phyloP scores from a whole-genome alignment of 2,888 invertebrate species.

The Eurytoma californica region DNA sequence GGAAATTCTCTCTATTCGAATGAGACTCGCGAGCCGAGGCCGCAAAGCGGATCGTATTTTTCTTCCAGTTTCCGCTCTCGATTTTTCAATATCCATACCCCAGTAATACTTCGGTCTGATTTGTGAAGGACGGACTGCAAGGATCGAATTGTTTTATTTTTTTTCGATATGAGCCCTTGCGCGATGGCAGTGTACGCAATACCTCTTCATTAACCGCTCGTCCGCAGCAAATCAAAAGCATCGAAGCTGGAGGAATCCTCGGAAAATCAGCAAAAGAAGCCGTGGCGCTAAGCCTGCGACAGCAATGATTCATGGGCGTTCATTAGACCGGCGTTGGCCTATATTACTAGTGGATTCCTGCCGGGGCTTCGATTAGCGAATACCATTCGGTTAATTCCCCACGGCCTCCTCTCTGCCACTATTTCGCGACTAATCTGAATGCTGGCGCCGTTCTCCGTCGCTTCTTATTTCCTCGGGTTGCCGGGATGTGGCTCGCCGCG shows the following conservation, averaged over 20 bases:
- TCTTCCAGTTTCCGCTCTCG: too few species aligned
- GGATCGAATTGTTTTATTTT: too few species aligned
- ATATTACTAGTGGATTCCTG: slow-evolving; percentile 25
- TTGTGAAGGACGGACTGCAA: too few species aligned
- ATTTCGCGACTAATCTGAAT: slow-evolving; percentile 37
- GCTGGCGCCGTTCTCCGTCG: slow-evolving; percentile 18
- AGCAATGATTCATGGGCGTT: slow-evolving; percentile 41
- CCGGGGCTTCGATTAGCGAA: slow-evolving; percentile 41
- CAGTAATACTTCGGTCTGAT: too few species aligned
- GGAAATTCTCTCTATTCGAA: too few species aligned
- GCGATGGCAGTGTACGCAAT: too few species aligned
- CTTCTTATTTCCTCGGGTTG: slow-evolving; percentile 26
- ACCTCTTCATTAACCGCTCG: not conserved
- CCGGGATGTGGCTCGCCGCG: not conserved
- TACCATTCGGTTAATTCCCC: slow-evolving; percentile 34
- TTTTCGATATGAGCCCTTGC: too few species aligned
- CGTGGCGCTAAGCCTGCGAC: not conserved
- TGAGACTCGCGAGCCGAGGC: too few species aligned
- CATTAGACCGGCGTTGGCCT: slow-evolving; percentile 19
- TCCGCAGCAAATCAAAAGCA: not conserved
- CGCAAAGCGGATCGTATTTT: too few species aligned
- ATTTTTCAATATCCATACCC: too few species aligned
- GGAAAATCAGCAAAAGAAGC: not conserved
- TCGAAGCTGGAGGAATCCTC: not conserved
- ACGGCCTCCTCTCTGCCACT: not conserved